phyloP scores from a whole-genome alignment of 2,113 vertebrate species.

The Heterochromis multidens region DNA sequence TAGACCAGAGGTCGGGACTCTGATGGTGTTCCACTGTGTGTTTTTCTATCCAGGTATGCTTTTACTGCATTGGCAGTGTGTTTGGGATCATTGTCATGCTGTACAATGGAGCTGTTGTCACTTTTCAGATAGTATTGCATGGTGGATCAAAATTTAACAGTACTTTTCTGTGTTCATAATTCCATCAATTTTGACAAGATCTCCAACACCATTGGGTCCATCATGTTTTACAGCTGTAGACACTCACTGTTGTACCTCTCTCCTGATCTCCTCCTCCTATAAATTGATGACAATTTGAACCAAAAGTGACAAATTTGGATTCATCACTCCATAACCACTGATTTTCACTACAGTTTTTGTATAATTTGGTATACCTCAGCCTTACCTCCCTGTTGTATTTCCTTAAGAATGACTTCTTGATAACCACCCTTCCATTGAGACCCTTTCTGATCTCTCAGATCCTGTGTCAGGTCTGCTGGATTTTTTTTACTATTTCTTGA shows the following conservation, averaged over 20 bases:
- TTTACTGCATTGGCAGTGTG: no score
- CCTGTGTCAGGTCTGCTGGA: not conserved
- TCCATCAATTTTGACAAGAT: not conserved
- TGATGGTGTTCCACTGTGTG: no score
- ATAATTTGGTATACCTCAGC: not conserved
- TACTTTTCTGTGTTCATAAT: no score
- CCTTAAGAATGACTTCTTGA: not conserved
- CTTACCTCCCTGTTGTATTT: not conserved
- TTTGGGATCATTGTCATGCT: no score
- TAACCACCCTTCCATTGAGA: not conserved
- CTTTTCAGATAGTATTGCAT: no score
- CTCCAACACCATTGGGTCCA: not conserved
- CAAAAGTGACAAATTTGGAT: not conserved
- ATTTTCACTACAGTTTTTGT: not conserved
- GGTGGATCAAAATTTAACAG: no score
- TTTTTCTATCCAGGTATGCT: no score
- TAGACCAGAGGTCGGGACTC: no score
- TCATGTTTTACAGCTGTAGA: not conserved
- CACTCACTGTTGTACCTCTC: not conserved
- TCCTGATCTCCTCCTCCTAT: not conserved
- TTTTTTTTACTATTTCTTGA: not conserved
- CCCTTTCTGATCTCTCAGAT: not conserved
- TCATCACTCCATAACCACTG: fast-evolving
- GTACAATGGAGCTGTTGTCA: no score
- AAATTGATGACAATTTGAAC: not conserved